A percentile compares a stretch with the other conserved stretches of the same genome.
These are phyloP conservation scores for Mustelus asterias DNA, from an alignment of 2,113 vertebrate genomes.

Conservation along the genomic window DNA sequence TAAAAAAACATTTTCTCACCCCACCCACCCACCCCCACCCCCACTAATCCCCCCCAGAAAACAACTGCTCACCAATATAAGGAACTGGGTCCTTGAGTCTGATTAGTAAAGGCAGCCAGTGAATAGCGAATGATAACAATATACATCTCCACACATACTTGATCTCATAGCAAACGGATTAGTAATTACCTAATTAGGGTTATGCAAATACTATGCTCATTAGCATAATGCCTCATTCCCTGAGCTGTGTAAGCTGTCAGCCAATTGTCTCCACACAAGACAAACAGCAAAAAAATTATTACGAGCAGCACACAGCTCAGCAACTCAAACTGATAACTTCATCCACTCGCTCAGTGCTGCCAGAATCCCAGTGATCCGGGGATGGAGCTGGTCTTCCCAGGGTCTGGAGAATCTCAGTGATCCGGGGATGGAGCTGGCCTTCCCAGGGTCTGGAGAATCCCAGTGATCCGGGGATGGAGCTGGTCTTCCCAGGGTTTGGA, in stretches of 20 bases:
- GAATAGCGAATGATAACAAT: slow-evolving; percentile 58
- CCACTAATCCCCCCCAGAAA: background rate
- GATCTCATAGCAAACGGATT: slow-evolving; percentile 77
- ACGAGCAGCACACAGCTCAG: background rate
- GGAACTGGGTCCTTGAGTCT: background rate
- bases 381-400: background rate
- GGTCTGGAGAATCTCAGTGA: background rate
- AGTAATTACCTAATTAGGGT: slow-evolving; percentile 85
- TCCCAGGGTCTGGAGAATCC: background rate
- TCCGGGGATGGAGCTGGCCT: background rate
- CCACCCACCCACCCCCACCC: background rate
- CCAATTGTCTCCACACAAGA: slow-evolving; percentile 42
- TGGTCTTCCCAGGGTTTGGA: background rate
- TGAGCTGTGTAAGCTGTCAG: slow-evolving; percentile 51
- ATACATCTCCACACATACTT: slow-evolving; percentile 65
- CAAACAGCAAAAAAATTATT: slow-evolving; percentile 19
- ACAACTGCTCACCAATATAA: background rate
- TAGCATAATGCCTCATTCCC: slow-evolving; percentile 57
- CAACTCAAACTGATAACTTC: slow-evolving; percentile 6
- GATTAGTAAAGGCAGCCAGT: slow-evolving; percentile 44
- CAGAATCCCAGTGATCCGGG: background rate
- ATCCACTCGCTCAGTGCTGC: background rate
- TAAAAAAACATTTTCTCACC: background rate
- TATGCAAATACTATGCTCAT: slow-evolving; percentile 76
- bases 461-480: background rate